Evolutionary conservation across 23 tunicate species (phyloP), one percentile per base, ranked within the genome.

Genomic region (Ciona savignyi): DNA sequence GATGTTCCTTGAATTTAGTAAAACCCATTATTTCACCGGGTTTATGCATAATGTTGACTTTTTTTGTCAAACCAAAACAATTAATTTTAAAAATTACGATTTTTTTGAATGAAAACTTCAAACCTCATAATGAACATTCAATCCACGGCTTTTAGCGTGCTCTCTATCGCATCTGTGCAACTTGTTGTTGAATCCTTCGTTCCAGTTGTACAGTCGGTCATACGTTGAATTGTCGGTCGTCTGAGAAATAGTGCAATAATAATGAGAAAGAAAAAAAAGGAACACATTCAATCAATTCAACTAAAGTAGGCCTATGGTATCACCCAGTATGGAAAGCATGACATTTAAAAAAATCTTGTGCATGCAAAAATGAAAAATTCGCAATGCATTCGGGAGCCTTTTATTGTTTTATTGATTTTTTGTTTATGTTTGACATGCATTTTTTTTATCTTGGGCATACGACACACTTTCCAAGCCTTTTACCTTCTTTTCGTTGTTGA

Each of bases 101-200:
- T 19, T 19, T 65, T 65, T 15, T 15, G 21, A 23, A 9, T 11
- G n/a, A n/a, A n/a, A n/a, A n/a, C n/a, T n/a, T n/a, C n/a, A n/a
- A n/a, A 87, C 95, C 76, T 90, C 89, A 19, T 49, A 35, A 70
- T 90, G 85, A 28, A 90, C 97, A 26, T 79, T 56, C 23, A 90
- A 61, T 0, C 86, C 97, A 70, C 85, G 62, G 81, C 90, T 83
- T 70, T 79, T 83, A 0, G 97, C 82, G 63, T 90, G 97, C 42
- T 83, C 97, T 29, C 97, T 34, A 64, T 90, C 97, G 60, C 78
- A 75, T 22, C 97, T 81, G 64, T 90, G 97, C 4, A 90, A 83
- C 31, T 90, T 83, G 67, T 90, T 90, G 82, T 90, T 84, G 63
- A 77, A 90, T 9, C 75, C 81, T 4, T 68, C 51, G 32, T 79